A percentile compares a stretch with the other conserved stretches of the same genome.
Evolutionary conservation across 2,113 vertebrate genomes (phyloP).

Genomic region (Corythornis vintsioides): DNA sequence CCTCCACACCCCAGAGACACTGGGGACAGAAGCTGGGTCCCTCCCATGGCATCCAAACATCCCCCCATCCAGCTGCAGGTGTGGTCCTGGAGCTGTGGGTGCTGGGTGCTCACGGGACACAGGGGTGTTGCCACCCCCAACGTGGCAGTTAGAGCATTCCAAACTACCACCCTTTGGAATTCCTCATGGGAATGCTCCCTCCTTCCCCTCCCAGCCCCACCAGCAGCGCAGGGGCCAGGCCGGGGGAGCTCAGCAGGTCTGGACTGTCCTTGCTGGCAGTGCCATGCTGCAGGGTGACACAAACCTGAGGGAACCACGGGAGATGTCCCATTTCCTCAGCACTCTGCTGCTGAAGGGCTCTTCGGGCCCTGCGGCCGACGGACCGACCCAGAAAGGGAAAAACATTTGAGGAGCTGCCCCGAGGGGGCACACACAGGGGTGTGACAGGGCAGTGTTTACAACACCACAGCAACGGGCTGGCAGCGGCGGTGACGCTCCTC

Average conservation of each 20-base stretch:
- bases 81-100: background rate
- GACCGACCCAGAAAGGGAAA: conserved; percentile 11
- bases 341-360: conserved; percentile 29
- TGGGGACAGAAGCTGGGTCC: background rate
- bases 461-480: background rate
- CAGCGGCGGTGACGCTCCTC: rapidly evolving
- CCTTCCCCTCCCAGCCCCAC: background rate
- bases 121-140: too few relatives aligned
- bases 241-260: background rate
- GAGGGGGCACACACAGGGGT: background rate
- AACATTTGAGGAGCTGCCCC: background rate
- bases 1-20: background rate
- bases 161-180: background rate
- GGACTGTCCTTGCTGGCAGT: background rate
- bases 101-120: background rate
- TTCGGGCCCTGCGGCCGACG: conserved; percentile 38
- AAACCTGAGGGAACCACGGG: conserved; percentile 54
- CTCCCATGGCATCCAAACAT: background rate
- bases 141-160: background rate
- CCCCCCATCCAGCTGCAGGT: background rate
- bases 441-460: background rate
- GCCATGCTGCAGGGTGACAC: background rate
- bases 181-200: background rate
- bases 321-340: conserved; percentile 23
- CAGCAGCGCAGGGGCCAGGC: background rate